Evolutionary conservation across 2,113 vertebrate genomes (phyloP).

Genomic region (Hippocampus comes): DNA sequence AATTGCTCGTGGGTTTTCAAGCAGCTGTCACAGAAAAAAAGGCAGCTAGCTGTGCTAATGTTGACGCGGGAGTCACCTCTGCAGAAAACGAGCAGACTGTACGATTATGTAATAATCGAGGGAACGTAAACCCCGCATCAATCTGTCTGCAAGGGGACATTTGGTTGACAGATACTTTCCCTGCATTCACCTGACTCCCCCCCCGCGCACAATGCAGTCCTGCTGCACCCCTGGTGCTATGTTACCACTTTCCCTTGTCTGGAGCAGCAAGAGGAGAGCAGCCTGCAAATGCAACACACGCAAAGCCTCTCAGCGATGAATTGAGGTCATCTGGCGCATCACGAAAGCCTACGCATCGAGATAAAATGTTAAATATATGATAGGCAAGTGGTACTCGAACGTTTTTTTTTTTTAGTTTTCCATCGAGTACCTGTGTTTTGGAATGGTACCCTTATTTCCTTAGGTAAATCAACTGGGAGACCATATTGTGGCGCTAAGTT

Average conservation of each 20-base stretch:
- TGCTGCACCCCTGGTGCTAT: constrained; percentile 20
- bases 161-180: neutral
- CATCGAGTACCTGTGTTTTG: too few relatives aligned
- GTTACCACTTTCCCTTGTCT: constrained; percentile 56
- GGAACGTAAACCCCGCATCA: neutral
- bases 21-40: neutral
- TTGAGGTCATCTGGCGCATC: neutral
- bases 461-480: neutral
- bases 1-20: neutral
- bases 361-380: neutral
- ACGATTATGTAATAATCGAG: constrained; percentile 51
- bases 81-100: constrained; percentile 26
- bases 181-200: neutral
- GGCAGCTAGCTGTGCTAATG: constrained; percentile 36
- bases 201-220: constrained; percentile 11
- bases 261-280: constrained; percentile 9
- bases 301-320: neutral
- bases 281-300: neutral
- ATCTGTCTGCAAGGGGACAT: neutral
- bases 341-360: neutral
- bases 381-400: too few relatives aligned
- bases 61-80: constrained; percentile 7
- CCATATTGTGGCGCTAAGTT: neutral
- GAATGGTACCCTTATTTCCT: neutral
- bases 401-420: too few relatives aligned